Conservation (phyloP, 1,140 invertebrate genomes). For the Pteromalus puparum region DNA sequence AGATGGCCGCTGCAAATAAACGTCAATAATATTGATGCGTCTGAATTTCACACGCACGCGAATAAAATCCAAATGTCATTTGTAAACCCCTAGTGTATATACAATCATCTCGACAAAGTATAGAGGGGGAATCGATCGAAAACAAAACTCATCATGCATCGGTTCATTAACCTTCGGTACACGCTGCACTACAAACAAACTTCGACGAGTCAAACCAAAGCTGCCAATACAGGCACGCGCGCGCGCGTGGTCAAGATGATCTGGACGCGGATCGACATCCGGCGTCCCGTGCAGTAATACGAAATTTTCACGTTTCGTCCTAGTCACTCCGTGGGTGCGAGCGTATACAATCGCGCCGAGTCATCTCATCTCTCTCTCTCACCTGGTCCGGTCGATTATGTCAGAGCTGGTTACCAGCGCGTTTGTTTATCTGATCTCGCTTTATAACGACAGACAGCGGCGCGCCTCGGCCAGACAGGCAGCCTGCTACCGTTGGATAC, state of each 20-base stretch:
- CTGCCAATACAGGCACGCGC: background rate
- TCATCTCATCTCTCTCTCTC: constrained; percentile 33
- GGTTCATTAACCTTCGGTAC: background rate
- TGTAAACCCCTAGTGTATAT: too few species aligned
- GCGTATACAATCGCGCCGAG: constrained; percentile 29
- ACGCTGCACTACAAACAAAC: background rate
- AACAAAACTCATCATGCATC: background rate
- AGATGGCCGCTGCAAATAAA: too few species aligned
- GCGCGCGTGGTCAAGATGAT: constrained; percentile 7
- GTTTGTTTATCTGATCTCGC: constrained; percentile 51
- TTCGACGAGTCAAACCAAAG: background rate
- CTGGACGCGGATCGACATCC: background rate
- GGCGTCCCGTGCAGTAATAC: background rate
- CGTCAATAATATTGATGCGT: too few species aligned
- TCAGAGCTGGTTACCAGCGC: constrained; percentile 46
- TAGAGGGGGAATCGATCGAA: background rate
- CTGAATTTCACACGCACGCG: too few species aligned
- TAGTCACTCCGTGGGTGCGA: constrained; percentile 16
- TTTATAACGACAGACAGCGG: constrained; percentile 41
- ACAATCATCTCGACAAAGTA: too few species aligned
- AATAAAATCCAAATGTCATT: too few species aligned
- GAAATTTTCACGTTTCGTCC: constrained; percentile 34
- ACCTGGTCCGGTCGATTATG: constrained; percentile 48
- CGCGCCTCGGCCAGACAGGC: constrained; percentile 24
- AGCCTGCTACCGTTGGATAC: constrained; percentile 26